A percentile compares a stretch with the other conserved stretches of the same genome.
Conservation (phyloP, 1,140 invertebrate species). For the Leptoteleia sp. region DNA sequence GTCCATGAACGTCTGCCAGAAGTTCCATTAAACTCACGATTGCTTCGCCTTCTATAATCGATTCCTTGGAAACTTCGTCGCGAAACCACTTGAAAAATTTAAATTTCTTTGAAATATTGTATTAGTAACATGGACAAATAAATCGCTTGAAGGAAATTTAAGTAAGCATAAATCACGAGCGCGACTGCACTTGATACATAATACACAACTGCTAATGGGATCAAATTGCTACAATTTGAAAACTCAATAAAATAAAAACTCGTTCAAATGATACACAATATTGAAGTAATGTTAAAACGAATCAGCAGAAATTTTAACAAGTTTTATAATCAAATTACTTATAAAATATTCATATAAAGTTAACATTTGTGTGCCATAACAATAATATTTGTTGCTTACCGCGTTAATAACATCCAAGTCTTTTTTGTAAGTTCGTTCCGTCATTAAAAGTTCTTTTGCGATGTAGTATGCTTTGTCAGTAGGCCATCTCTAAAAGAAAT, state of each 20-base stretch:
- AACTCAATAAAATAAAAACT: no score
- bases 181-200: no score
- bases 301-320: no score
- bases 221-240: no score
- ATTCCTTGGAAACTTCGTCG: constrained; percentile 85
- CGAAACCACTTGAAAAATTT: constrained; percentile 85
- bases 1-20: constrained; percentile 85
- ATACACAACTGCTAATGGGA: no score
- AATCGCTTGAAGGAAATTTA: no score
- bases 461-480: constrained; percentile 94
- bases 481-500: constrained; percentile 84
- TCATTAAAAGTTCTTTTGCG: constrained; percentile 96
- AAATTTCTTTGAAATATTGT: constrained; percentile 17
- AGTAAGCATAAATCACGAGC: no score
- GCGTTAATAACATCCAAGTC: constrained; percentile 95
- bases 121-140: constrained; percentile 14
- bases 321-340: no score
- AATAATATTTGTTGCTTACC: constrained; percentile 81
- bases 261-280: no score
- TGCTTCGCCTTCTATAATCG: constrained; percentile 82
- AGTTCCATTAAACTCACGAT: constrained; percentile 85
- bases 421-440: constrained; percentile 96
- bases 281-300: no score
- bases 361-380: no score
- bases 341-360: no score